Conservation (phyloP, 2,888 invertebrate species). For the Hololepta plana region DNA sequence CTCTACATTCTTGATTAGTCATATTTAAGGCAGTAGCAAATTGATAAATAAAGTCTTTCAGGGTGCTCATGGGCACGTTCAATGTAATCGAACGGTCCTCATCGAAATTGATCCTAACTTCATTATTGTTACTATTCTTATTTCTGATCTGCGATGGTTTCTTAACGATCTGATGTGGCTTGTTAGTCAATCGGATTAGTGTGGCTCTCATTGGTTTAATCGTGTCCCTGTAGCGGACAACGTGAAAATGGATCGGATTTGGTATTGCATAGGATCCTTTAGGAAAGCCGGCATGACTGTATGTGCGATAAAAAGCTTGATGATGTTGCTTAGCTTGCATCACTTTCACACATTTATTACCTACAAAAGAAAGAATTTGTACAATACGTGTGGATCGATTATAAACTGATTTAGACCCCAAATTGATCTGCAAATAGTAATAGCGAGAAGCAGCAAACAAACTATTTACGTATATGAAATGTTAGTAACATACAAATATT, state of each 20-base stretch:
- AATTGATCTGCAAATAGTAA: no score
- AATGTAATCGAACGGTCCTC: conserved; percentile 17
- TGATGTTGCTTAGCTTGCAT: conserved; percentile 8
- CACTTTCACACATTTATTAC: conserved; percentile 10
- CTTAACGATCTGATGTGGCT: no score
- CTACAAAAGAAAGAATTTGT: no score
- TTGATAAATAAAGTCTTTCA: conserved; percentile 21
- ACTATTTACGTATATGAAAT: no score
- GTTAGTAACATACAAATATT: no score
- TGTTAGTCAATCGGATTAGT: no score
- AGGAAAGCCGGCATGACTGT: conserved; percentile 23
- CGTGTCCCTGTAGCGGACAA: conserved; percentile 17
- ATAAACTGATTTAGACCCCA: no score
- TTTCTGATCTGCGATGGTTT: no score
- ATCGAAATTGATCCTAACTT: conserved; percentile 18
- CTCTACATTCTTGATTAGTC: no score
- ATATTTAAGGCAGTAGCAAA: conserved; percentile 21
- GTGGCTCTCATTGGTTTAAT: conserved; percentile 17
- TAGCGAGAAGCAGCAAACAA: no score
- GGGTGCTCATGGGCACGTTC: conserved; percentile 18
- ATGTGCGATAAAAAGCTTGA: conserved; percentile 20
- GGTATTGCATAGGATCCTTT: conserved; percentile 24
- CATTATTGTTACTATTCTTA: no score
- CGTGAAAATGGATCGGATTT: conserved; percentile 26
- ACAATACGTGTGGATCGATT: no score